phyloP scores from a whole-genome alignment of 2,888 invertebrate genomes.

The Eristalis pertinax region DNA sequence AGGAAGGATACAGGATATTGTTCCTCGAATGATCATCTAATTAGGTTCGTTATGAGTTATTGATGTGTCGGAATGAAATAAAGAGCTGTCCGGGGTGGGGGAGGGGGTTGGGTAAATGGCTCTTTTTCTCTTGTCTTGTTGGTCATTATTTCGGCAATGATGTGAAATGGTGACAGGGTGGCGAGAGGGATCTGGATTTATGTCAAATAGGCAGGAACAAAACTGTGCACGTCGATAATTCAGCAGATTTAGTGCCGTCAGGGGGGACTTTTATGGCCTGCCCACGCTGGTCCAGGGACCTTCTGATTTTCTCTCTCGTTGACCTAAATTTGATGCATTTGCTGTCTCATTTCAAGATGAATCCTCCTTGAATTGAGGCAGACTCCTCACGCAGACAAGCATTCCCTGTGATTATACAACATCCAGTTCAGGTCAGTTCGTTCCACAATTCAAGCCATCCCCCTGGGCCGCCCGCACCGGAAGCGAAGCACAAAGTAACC shows the following conservation, averaged over 20 bases:
- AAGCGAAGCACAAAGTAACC: background rate
- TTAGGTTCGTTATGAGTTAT: slow-evolving; percentile 60
- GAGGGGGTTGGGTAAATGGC: slow-evolving; percentile 9
- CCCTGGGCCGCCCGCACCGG: background rate
- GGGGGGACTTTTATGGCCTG: background rate
- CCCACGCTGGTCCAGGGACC: too few relatives aligned
- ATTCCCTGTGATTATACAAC: background rate
- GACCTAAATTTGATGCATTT: background rate
- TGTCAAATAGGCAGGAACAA: background rate
- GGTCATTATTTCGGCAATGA: background rate
- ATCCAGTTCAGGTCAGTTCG: background rate
- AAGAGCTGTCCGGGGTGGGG: background rate
- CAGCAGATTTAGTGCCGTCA: background rate
- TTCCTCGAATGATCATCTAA: slow-evolving; percentile 40
- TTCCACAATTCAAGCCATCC: background rate
- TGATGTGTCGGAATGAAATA: slow-evolving; percentile 10
- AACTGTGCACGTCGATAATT: background rate
- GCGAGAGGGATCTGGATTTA: background rate
- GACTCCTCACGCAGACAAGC: background rate
- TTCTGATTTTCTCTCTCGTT: background rate
- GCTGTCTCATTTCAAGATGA: too few relatives aligned
- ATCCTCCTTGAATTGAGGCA: background rate
- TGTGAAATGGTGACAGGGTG: background rate
- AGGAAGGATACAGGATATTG: slow-evolving; percentile 3
- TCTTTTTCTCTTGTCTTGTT: background rate